Conservation (phyloP, 1,140 invertebrate species). For the Heliconius nattereri region DNA sequence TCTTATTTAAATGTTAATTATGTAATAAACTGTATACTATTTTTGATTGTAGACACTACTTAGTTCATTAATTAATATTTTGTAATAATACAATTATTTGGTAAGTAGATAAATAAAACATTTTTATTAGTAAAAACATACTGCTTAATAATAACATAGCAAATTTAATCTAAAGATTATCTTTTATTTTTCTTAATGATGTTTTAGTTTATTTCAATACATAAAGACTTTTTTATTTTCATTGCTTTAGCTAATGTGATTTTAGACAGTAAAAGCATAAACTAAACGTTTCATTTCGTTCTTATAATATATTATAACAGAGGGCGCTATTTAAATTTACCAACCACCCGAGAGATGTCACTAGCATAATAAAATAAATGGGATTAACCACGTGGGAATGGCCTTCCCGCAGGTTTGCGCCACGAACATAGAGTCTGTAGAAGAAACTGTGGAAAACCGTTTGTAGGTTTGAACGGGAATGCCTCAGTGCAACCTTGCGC, state of each 20-base stretch:
- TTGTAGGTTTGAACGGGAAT: constrained; percentile 47
- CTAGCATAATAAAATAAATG: constrained; percentile 42
- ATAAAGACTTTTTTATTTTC: neutral
- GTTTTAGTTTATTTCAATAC: too few relatives aligned
- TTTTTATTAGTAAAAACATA: too few relatives aligned
- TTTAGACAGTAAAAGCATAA: neutral
- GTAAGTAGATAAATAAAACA: too few relatives aligned
- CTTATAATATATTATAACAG: neutral
- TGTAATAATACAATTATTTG: too few relatives aligned
- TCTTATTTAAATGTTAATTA: neutral
- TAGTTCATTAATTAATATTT: neutral
- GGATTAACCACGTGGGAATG: constrained; percentile 64
- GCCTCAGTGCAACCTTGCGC: constrained; percentile 61
- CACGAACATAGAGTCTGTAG: constrained; percentile 53
- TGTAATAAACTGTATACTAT: neutral
- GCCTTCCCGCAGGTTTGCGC: constrained; percentile 69
- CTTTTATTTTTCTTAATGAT: neutral
- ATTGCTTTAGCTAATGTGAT: neutral
- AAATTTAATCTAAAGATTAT: too few relatives aligned
- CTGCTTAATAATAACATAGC: too few relatives aligned
- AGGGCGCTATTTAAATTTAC: constrained; percentile 20
- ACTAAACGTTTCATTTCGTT: neutral
- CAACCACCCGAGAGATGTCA: constrained; percentile 50
- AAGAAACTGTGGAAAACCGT: constrained; percentile 65
- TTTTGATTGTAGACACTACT: neutral